phyloP scores from a whole-genome alignment of 2,797 vertebrate species.

The Macropus fuliginosus region DNA sequence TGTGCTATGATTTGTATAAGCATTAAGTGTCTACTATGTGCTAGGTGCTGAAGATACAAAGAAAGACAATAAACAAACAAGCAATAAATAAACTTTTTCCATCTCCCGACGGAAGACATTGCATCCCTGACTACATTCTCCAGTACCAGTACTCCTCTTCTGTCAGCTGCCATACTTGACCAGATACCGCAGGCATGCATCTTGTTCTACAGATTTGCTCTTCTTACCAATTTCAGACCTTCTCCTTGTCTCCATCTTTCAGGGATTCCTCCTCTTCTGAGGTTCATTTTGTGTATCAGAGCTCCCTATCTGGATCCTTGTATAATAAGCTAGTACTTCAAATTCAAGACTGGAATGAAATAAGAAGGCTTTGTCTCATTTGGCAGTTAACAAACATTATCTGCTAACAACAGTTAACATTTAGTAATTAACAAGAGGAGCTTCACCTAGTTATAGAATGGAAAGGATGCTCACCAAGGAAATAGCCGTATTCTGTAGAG shows the following conservation, averaged over 20 bases:
- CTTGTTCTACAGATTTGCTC: background rate
- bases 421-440: background rate
- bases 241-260: background rate
- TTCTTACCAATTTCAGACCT: background rate
- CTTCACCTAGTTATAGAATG: background rate
- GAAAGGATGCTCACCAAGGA: background rate
- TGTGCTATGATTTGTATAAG: too few species aligned
- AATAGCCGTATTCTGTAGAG: background rate
- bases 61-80: background rate
- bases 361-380: background rate
- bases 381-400: background rate
- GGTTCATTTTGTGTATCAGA: background rate
- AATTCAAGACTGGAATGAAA: background rate
- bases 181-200: background rate
- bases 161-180: too few species aligned
- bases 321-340: background rate
- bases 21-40: too few species aligned
- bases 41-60: background rate
- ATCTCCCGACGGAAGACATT: background rate
- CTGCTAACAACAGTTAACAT: background rate
- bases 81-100: background rate
- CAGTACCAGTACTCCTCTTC: background rate
- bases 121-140: background rate
- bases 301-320: background rate
- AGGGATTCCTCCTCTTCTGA: background rate